Percentiles rank a stretch among this genome's conserved stretches.
Evolutionary conservation across 2,888 invertebrate genomes (phyloP).

Genomic region (Gryllus longicercus): DNA sequence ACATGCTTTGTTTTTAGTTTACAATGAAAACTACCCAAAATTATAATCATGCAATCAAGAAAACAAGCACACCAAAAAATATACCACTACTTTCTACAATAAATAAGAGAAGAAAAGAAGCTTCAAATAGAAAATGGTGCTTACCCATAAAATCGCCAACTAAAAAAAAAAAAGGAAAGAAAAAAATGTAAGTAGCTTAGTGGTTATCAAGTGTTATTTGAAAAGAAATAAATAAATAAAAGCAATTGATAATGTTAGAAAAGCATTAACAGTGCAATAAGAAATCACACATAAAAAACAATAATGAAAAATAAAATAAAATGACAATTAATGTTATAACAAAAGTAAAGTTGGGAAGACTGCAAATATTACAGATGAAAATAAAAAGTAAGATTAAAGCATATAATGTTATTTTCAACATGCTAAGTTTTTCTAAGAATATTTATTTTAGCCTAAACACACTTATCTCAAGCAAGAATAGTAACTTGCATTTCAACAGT

Average conservation of each 20-base stretch:
- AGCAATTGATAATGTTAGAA: slow-evolving; percentile 19
- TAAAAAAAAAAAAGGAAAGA: slow-evolving; percentile 29
- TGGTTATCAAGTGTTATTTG: neutral
- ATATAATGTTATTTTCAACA: neutral
- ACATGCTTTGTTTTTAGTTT: no score
- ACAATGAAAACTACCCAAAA: no score
- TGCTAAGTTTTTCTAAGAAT: neutral
- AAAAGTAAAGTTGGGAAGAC: neutral
- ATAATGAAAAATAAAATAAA: no score
- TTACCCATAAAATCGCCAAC: slow-evolving; percentile 34
- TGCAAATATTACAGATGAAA: neutral
- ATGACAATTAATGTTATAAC: no score
- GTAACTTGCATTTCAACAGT: no score
- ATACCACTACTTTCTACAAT: neutral
- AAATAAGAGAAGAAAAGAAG: neutral
- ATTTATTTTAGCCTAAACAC: neutral
- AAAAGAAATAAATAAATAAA: neutral
- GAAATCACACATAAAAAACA: no score
- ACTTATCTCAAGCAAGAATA: no score
- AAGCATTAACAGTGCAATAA: neutral
- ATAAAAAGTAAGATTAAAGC: slow-evolving; percentile 17
- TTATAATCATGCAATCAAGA: no score
- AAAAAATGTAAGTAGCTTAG: slow-evolving; percentile 22
- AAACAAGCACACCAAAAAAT: no score
- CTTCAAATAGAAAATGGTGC: slow-evolving; percentile 22